Evolutionary conservation across 1,140 invertebrate species (phyloP), one percentile per base, ranked within the genome.

Genomic region (Drosophila navojoa): DNA sequence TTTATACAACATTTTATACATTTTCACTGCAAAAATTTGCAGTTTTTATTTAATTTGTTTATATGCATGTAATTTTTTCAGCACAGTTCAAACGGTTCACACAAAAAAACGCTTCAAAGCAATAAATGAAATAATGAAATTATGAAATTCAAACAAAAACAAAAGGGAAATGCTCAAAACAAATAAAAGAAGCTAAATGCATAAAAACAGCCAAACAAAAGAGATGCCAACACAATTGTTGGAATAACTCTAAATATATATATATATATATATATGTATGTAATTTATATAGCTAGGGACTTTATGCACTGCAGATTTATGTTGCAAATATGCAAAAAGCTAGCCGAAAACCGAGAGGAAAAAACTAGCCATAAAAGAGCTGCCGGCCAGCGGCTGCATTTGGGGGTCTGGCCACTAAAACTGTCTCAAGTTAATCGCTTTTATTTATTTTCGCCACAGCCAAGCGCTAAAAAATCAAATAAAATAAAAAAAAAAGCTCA

Each of bases 351-450:
- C n/a, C 13, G 15, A 45, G 6, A 16, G 3, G 3, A 38, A 22
- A 57, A 57, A 54, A 61, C 25, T 45, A n/a, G 44, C 42, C 6
- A 54, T 15, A 69, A 69, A 27, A 58, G 35, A 19, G 47, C 49
- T 72, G 55, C 70, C 71, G 71, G 64, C 50, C 63, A 60, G 62
- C 16, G 62, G 38, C 40, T 59, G 57, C 27, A 45, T 57, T 54
- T 59, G 5, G 68, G 49, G 55, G 58, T 63, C 53, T 81, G 82
- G 79, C 79, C 68, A 84, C 79, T 87, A 87, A 87, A 87, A 87
- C 84, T 87, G 84, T 87, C 84, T 87, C 84, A 87, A 89, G 85
- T 84, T 89, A 87, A 89, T 87, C 84, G 84, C 84, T 89, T 87
- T 87, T 87, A 87, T 87, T 87, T 87, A 89, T 87, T 87, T 87